Evolutionary conservation across 2,797 vertebrate genomes (phyloP), one percentile per base, ranked within the genome.

Genomic region (Alca torda): DNA sequence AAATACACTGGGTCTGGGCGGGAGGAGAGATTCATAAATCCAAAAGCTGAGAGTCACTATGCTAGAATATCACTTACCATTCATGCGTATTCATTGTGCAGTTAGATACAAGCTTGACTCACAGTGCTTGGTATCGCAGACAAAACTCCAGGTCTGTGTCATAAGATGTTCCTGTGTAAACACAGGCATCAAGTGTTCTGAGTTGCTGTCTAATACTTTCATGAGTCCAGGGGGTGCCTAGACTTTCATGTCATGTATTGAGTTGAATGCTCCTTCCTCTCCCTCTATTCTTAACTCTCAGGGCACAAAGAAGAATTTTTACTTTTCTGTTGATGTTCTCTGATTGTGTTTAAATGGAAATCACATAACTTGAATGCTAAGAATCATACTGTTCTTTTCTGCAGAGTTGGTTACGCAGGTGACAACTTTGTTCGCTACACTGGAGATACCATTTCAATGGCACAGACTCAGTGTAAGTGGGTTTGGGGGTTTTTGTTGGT

Each of bases 381-480:
- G 46, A 25, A 18, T 87, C 18, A 2, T 46, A 6, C 54, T 81
- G 76, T 76, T 97, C 96, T 78, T 89, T 96, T 69, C 95, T 93
- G 83, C 98, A 99, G 99, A 89, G 99, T 99, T 80, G 99, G 99
- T 20, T 99, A 99, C 2, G 99, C 99, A 8, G 99, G 99, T 92
- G 99, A 99, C 97, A 99, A 99, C 97, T 99, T 99, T 26, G 99
- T 98, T 74, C 99, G 99, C 89, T 99, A 99, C 95, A 98, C 98
- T 6, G 99, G 99, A 37, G 99, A 98, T 94, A 99, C 99, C 17
- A 99, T 99, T 94, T 98, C 98, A 65, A 99, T 99, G 99, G 99
- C 99, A 92, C 99, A 99, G 98, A 99, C 99, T 25, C 99, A 99
- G 53, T 17, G 99, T 99, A 98, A 99, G 99, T 98, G 67, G 41